phyloP scores from a whole-genome alignment of 2,797 vertebrate genomes.

The Coregonus ussuriensis region DNA sequence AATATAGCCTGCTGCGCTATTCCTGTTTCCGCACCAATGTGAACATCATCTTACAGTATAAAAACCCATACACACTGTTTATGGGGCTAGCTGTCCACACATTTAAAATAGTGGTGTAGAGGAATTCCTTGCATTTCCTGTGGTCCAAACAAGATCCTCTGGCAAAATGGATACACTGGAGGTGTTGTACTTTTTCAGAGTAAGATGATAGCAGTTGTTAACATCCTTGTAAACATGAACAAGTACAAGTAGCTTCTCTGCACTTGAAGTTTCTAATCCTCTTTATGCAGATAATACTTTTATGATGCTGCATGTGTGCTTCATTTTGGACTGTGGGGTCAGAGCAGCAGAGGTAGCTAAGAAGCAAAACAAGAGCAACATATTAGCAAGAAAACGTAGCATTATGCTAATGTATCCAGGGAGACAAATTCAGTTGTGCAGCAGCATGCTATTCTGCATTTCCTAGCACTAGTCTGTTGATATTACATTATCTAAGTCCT shows the following conservation, averaged over 20 bases:
- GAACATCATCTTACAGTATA: too few relatives aligned
- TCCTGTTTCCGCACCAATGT: not conserved
- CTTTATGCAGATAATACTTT: not conserved
- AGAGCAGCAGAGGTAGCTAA: slow-evolving; percentile 33
- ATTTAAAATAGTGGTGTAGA: not conserved
- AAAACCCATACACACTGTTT: not conserved
- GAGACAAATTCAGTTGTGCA: slow-evolving; percentile 44
- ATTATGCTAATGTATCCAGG: slow-evolving; percentile 59
- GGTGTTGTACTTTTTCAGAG: not conserved
- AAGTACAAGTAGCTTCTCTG: not conserved
- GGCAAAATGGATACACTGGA: slow-evolving; percentile 18
- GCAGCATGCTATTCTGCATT: slow-evolving; percentile 47
- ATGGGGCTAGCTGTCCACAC: not conserved
- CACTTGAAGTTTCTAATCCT: not conserved
- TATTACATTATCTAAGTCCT: slow-evolving; percentile 48
- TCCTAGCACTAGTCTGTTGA: slow-evolving; percentile 39
- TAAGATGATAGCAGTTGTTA: slow-evolving; percentile 22
- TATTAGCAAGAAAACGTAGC: slow-evolving; percentile 54
- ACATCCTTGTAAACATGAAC: slow-evolving; percentile 20
- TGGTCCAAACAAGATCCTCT: not conserved
- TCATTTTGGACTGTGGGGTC: not conserved
- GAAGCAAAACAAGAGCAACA: slow-evolving; percentile 47
- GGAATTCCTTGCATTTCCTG: not conserved
- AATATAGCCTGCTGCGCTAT: not conserved
- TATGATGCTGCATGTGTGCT: not conserved